Evolutionary conservation across 2,888 invertebrate genomes (phyloP).

Genomic region (Vandiemenella viatica): DNA sequence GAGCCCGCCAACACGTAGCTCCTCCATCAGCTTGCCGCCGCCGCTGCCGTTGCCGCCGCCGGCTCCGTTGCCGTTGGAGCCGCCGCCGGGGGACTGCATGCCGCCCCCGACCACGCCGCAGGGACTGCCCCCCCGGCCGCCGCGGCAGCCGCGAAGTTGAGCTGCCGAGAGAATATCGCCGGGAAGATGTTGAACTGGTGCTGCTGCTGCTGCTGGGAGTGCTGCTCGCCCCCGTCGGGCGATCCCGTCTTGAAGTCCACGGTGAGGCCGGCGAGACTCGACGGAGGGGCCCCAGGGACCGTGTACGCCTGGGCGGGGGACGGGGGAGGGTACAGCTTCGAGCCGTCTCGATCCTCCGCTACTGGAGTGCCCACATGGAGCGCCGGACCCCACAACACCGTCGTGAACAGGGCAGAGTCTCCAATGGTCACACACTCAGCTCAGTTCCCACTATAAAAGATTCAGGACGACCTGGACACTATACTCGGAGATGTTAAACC

Average conservation of each 20-base stretch:
- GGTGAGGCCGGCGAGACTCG: not conserved
- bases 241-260: slow-evolving; percentile 22
- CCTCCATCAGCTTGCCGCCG: slow-evolving; percentile 47
- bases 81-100: slow-evolving; percentile 5
- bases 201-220: slow-evolving; percentile 35
- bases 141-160: slow-evolving; percentile 58
- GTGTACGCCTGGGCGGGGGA: not conserved
- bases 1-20: slow-evolving; percentile 61
- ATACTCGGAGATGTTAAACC: too few relatives aligned
- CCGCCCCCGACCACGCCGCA: slow-evolving; percentile 9
- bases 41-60: slow-evolving; percentile 7
- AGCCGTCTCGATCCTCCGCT: not conserved
- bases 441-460: too few relatives aligned
- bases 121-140: slow-evolving; percentile 14
- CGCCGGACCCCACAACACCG: slow-evolving; percentile 3
- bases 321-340: not conserved
- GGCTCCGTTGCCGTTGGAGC: slow-evolving; percentile 2
- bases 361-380: slow-evolving; percentile 3
- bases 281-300: slow-evolving; percentile 1
- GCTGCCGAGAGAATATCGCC: slow-evolving; percentile 76
- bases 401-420: too few relatives aligned
- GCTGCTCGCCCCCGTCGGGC: slow-evolving; percentile 25
- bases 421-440: too few relatives aligned
- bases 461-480: too few relatives aligned
- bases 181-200: slow-evolving; percentile 86